A percentile compares a stretch with the other conserved stretches of the same genome.
Evolutionary conservation across 2,888 invertebrate species (phyloP).

Genomic region (Tineola bisselliella): DNA sequence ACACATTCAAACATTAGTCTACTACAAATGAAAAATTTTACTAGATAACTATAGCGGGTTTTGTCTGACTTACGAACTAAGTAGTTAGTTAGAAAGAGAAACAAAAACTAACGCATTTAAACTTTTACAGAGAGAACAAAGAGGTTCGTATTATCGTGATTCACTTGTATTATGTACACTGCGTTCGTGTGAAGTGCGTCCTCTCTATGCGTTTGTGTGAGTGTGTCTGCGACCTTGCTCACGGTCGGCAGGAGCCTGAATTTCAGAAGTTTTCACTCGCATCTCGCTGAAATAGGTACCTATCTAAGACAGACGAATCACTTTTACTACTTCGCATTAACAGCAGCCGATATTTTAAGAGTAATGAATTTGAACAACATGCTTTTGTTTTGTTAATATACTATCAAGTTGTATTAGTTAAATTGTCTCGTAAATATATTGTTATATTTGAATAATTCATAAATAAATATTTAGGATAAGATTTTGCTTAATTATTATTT

Average conservation of each 20-base stretch:
- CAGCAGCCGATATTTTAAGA: background rate
- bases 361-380: background rate
- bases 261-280: slow-evolving; percentile 2
- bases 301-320: slow-evolving; percentile 7
- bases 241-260: slow-evolving; percentile 50
- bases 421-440: background rate
- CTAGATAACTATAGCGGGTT: too few species aligned
- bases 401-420: background rate
- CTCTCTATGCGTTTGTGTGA: slow-evolving; percentile 26
- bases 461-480: too few species aligned
- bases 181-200: slow-evolving; percentile 30
- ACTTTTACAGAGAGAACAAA: too few species aligned
- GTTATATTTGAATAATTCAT: too few species aligned
- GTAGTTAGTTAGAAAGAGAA: too few species aligned
- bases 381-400: too few species aligned
- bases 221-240: slow-evolving; percentile 57
- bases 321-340: background rate
- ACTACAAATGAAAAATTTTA: too few species aligned
- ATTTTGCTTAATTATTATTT: background rate
- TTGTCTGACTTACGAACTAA: too few species aligned
- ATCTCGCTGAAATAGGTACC: background rate
- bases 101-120: too few species aligned
- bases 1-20: too few species aligned
- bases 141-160: background rate
- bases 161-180: slow-evolving; percentile 16